Evolutionary conservation across 2,888 invertebrate genomes (phyloP).

Genomic region (Melinopterus prodromus): DNA sequence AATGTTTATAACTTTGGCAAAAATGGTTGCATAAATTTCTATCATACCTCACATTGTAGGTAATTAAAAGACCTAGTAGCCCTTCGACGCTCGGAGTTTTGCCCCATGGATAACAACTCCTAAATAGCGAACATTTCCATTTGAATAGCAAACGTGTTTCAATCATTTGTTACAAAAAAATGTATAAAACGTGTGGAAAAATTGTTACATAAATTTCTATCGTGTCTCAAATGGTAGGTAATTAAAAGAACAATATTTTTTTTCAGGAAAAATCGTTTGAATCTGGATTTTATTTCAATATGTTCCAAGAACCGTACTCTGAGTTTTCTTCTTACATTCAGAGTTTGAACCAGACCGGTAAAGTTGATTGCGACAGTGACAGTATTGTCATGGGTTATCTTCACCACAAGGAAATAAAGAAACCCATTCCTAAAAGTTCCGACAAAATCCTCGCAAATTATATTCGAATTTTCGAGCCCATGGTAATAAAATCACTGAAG

Average conservation of each 20-base stretch:
- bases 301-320: conserved; percentile 57
- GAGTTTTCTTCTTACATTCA: conserved; percentile 52
- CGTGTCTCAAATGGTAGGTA: no score
- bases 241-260: background rate
- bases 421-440: conserved; percentile 59
- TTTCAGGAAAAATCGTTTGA: conserved; percentile 8
- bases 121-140: no score
- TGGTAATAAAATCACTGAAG: conserved; percentile 92
- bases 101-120: no score
- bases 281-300: conserved; percentile 56
- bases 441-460: conserved; percentile 76
- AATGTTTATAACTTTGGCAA: no score
- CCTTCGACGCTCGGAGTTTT: no score
- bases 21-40: no score
- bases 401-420: conserved; percentile 57
- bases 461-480: conserved; percentile 92
- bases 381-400: conserved; percentile 58
- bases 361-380: conserved; percentile 56
- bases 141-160: no score
- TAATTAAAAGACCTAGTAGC: no score
- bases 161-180: no score
- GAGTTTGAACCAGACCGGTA: conserved; percentile 52
- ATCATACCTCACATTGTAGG: no score
- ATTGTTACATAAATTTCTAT: no score
- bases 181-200: no score